A percentile compares a stretch with the other conserved stretches of the same genome.
Conservation (phyloP, 1,140 invertebrate species). For the Drosophila leontia region DNA sequence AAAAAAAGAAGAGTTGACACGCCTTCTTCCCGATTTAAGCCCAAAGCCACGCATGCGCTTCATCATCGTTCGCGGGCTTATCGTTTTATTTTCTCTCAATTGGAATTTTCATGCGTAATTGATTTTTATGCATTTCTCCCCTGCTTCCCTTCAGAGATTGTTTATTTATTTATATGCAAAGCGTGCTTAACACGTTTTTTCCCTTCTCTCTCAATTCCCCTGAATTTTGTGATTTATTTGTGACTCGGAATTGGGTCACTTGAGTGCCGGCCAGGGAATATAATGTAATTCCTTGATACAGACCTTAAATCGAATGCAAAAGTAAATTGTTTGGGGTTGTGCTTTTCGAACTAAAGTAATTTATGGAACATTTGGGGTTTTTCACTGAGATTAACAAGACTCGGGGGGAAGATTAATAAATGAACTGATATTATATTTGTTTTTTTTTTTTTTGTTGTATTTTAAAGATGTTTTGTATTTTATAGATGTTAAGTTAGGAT, state of each 20-base stretch:
- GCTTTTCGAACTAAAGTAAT: conserved; percentile 14
- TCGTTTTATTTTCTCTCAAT: conserved; percentile 28
- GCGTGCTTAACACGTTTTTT: conserved; percentile 70
- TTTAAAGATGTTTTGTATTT: not conserved
- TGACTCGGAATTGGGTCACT: conserved; percentile 62
- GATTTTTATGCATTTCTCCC: conserved; percentile 68
- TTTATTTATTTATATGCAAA: conserved; percentile 62
- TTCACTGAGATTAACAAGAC: conserved; percentile 4
- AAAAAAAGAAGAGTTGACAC: conserved; percentile 3
- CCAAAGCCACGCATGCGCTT: conserved; percentile 38
- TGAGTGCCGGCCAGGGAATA: conserved; percentile 8
- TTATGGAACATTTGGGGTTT: conserved; percentile 5
- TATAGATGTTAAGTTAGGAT: not conserved
- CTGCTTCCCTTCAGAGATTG: not conserved
- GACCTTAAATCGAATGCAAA: conserved; percentile 17
- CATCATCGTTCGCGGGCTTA: conserved; percentile 12
- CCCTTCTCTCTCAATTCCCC: conserved; percentile 3
- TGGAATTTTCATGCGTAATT: conserved; percentile 77
- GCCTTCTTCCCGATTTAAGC: conserved; percentile 10
- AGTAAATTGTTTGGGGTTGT: not conserved
- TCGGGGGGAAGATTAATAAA: not conserved
- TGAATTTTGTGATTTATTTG: conserved; percentile 41
- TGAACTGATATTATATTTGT: not conserved
- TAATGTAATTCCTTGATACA: conserved; percentile 22
- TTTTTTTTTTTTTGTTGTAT: not conserved